These are phyloP conservation scores for Condylostylus longicornis DNA, from an alignment of 1,140 invertebrate species.

Conservation along the genomic window DNA sequence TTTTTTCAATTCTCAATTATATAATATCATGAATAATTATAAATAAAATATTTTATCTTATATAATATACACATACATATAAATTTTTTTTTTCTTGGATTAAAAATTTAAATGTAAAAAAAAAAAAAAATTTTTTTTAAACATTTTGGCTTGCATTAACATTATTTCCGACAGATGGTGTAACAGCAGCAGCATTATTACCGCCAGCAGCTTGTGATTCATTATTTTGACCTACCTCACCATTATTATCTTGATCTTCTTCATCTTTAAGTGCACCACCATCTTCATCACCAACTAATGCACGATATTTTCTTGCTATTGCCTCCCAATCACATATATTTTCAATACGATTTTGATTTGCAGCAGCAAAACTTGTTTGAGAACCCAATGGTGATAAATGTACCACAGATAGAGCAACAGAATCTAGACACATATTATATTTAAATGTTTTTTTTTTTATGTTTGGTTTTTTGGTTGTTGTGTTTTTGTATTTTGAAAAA, in stretches of 20 bases:
- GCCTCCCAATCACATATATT: constrained; percentile 83
- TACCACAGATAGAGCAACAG: constrained; percentile 55
- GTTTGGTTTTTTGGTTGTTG: too few species aligned
- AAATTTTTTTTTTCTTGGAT: too few species aligned
- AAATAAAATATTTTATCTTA: too few species aligned
- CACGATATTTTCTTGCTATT: constrained; percentile 78
- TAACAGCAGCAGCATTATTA: constrained; percentile 11
- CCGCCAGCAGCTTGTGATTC: constrained; percentile 5
- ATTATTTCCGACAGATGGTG: constrained; percentile 23
- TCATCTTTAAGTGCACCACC: constrained; percentile 28
- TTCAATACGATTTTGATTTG: constrained; percentile 55
- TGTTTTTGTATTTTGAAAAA: too few species aligned
- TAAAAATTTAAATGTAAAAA: too few species aligned
- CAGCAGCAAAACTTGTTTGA: constrained; percentile 57
- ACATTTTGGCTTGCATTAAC: too few species aligned
- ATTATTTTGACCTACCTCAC: constrained; percentile 16
- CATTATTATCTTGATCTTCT: constrained; percentile 25
- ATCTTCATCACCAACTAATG: constrained; percentile 37
- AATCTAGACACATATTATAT: too few species aligned
- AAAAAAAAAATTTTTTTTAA: too few species aligned
- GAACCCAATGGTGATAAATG: constrained; percentile 68
- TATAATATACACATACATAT: too few species aligned
- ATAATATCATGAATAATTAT: too few species aligned
- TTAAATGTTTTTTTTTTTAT: too few species aligned
- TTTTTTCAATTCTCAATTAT: too few species aligned